These are phyloP conservation scores for Sebastes itinus DNA, from an alignment of 2,797 vertebrate species.

Conservation along the genomic window DNA sequence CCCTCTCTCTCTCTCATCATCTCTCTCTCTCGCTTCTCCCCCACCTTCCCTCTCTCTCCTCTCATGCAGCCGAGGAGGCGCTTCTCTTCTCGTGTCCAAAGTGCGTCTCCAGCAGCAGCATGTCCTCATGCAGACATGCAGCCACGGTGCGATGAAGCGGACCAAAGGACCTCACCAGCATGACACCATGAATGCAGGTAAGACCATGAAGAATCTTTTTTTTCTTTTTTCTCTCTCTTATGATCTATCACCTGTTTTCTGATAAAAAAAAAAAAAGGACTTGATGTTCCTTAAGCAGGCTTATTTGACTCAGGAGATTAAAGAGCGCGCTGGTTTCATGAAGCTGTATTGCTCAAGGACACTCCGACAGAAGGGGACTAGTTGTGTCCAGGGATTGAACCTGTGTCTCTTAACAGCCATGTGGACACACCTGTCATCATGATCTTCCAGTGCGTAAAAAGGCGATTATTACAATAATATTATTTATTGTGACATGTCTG, in stretches of 20 bases:
- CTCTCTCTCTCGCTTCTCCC: background rate
- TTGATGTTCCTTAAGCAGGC: constrained; percentile 9
- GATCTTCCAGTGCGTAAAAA: constrained; percentile 23
- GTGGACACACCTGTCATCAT: constrained; percentile 1
- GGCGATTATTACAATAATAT: no score
- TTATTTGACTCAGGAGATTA: background rate
- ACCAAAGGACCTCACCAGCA: constrained; percentile 69
- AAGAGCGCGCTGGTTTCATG: background rate
- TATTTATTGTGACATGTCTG: background rate
- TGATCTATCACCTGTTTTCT: background rate
- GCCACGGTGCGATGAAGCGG: constrained; percentile 77
- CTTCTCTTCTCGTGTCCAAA: constrained; percentile 67
- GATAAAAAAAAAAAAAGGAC: background rate
- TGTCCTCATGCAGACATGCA: constrained; percentile 82
- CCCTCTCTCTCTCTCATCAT: constrained; percentile 5
- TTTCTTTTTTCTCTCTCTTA: no score
- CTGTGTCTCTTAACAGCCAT: background rate
- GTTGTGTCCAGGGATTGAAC: background rate
- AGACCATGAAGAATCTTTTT: constrained; percentile 22
- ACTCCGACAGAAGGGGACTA: background rate
- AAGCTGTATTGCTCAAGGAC: constrained; percentile 27
- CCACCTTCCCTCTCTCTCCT: constrained; percentile 47
- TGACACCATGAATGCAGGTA: constrained; percentile 75
- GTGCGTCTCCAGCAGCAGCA: constrained; percentile 78
- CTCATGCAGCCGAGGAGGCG: constrained; percentile 44